phyloP scores from a whole-genome alignment of 2,113 vertebrate genomes.

The Ptilorrhoa leucosticta region DNA sequence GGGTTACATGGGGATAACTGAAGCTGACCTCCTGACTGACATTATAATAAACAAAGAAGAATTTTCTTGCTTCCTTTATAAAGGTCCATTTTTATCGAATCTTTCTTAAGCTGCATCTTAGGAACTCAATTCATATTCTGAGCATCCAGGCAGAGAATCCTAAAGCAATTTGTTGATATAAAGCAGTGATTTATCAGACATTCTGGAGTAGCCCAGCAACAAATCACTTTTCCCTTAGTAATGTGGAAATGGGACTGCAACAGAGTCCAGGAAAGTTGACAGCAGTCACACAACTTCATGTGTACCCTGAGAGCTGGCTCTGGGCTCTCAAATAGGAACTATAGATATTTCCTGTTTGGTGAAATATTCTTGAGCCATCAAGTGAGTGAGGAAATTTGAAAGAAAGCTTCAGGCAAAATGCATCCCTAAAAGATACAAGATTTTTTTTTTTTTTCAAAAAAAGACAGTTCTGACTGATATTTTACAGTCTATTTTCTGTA shows the following conservation, averaged over 20 bases:
- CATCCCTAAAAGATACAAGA: neutral
- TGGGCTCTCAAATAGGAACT: neutral
- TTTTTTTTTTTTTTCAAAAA: neutral
- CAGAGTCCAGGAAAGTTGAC: neutral
- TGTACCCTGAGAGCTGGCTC: neutral
- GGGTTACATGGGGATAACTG: constrained; percentile 43
- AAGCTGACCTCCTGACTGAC: constrained; percentile 3
- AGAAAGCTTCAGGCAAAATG: neutral
- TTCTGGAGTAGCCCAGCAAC: neutral
- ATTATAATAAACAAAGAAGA: neutral
- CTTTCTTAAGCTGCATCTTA: neutral
- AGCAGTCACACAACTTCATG: neutral
- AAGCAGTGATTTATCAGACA: neutral
- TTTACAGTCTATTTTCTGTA: neutral
- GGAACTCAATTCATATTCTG: neutral
- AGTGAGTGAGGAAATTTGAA: neutral
- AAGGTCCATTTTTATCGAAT: accelerated
- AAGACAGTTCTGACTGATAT: neutral
- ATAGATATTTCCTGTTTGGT: constrained; percentile 17
- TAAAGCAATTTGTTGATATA: neutral
- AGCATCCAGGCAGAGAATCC: neutral
- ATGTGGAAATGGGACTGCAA: neutral
- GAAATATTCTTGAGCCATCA: neutral
- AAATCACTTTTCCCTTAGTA: neutral
- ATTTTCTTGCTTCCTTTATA: neutral